phyloP scores from a whole-genome alignment of 2,888 invertebrate species.

The Lycophotia porphyrea region DNA sequence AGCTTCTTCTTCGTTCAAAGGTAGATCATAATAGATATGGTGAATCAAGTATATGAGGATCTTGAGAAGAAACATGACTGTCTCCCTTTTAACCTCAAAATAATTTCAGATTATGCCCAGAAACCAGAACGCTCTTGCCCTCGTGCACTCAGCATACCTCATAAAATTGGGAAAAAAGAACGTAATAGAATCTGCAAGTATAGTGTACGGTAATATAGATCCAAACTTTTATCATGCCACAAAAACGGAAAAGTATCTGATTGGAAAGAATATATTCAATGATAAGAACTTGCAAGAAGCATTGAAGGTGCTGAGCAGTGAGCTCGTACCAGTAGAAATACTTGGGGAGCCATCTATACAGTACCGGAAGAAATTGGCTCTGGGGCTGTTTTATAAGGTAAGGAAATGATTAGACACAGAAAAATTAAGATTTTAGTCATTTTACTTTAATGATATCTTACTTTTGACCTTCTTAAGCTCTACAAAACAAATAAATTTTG shows the following conservation, averaged over 20 bases:
- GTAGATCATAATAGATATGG: neutral
- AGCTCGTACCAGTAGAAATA: slow-evolving; percentile 91
- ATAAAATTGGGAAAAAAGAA: slow-evolving; percentile 86
- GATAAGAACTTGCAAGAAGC: slow-evolving; percentile 85
- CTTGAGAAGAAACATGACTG: neutral
- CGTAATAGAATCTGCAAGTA: slow-evolving; percentile 81
- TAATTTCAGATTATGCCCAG: slow-evolving; percentile 92
- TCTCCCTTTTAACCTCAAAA: neutral
- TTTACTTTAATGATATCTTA: neutral
- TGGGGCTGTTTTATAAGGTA: slow-evolving; percentile 95
- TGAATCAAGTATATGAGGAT: neutral
- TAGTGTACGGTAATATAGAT: slow-evolving; percentile 93
- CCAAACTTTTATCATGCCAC: slow-evolving; percentile 90
- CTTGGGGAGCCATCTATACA: slow-evolving; percentile 92
- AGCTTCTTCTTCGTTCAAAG: neutral
- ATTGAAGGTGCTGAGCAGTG: slow-evolving; percentile 87
- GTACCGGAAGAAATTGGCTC: slow-evolving; percentile 93
- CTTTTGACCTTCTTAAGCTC: neutral
- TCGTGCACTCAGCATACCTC: slow-evolving; percentile 94
- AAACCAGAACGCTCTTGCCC: slow-evolving; percentile 94
- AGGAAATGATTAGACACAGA: slow-evolving; percentile 9
- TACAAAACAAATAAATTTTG: neutral
- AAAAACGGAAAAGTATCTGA: slow-evolving; percentile 89
- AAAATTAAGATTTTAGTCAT: neutral
- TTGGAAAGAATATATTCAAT: slow-evolving; percentile 83